Conservation (phyloP, 2,888 invertebrate genomes). For the Rhodophaea formosa region DNA sequence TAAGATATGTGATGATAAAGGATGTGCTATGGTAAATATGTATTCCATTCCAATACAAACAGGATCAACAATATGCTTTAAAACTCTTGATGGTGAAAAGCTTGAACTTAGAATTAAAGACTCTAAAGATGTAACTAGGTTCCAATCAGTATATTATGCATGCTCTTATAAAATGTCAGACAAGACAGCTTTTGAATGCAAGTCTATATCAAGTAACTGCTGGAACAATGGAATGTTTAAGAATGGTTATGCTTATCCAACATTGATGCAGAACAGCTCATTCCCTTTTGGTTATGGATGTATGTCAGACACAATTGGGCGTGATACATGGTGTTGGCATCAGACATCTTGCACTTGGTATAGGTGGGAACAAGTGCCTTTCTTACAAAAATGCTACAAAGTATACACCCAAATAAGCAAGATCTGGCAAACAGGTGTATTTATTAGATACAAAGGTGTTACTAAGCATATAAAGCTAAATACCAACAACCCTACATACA, state of each 20-base stretch:
- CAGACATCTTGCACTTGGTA: slow-evolving; percentile 9
- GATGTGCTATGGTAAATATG: neutral
- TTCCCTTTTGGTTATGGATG: slow-evolving; percentile 11
- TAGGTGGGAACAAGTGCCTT: neutral
- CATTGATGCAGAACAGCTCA: neutral
- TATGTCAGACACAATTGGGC: slow-evolving; percentile 8
- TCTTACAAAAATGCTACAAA: neutral
- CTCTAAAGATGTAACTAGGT: slow-evolving; percentile 8
- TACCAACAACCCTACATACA: neutral
- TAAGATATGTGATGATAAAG: slow-evolving; percentile 5
- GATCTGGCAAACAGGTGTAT: neutral
- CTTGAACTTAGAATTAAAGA: neutral
- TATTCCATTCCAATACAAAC: slow-evolving; percentile 8
- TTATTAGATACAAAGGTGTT: neutral
- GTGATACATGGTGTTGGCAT: slow-evolving; percentile 15
- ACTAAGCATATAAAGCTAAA: slow-evolving; percentile 4
- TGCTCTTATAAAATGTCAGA: neutral
- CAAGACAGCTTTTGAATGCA: neutral
- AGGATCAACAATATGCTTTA: slow-evolving; percentile 17
- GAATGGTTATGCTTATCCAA: neutral
- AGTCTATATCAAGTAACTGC: neutral
- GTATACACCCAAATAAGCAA: neutral
- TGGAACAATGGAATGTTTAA: slow-evolving; percentile 8
- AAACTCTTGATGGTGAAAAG: slow-evolving; percentile 4
- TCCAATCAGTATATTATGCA: slow-evolving; percentile 6